Percentiles rank a stretch among this genome's conserved stretches.
phyloP scores from a whole-genome alignment of 2,797 vertebrate genomes.

The Tragelaphus eurycerus region DNA sequence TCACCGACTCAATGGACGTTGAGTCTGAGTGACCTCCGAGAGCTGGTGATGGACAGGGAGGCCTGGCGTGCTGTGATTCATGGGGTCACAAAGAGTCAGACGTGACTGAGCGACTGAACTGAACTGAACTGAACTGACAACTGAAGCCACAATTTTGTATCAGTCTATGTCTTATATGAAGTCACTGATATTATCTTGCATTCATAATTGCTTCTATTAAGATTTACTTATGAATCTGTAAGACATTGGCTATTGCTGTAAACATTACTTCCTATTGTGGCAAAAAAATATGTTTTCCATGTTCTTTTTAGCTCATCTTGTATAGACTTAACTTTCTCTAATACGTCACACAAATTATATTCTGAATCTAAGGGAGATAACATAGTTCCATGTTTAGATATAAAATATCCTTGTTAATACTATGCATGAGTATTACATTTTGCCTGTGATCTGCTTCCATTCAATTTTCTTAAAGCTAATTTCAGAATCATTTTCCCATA shows the following conservation, averaged over 20 bases:
- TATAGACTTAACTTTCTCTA: background rate
- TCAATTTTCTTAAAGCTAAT: slow-evolving; percentile 73
- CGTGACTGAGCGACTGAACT: no score
- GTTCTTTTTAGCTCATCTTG: background rate
- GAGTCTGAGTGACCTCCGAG: no score
- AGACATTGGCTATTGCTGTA: background rate
- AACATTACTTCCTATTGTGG: background rate
- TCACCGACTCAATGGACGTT: fast-evolving
- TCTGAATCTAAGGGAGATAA: background rate
- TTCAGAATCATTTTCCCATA: slow-evolving; percentile 73
- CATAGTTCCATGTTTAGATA: slow-evolving; percentile 42
- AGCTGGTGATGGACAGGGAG: no score
- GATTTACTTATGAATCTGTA: background rate
- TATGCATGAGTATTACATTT: slow-evolving; percentile 35
- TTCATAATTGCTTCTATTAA: background rate
- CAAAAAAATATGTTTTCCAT: background rate
- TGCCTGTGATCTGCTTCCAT: slow-evolving; percentile 59
- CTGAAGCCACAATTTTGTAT: background rate
- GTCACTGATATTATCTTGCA: background rate
- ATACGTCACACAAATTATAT: slow-evolving; percentile 10
- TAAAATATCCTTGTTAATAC: slow-evolving; percentile 60
- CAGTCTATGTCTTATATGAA: background rate
- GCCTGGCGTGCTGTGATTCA: no score
- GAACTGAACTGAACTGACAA: background rate
- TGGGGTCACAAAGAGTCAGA: fast-evolving